Base-by-base conservation (phyloP, 2,113 vertebrate genomes). In the Brachirus orientalis region DNA sequence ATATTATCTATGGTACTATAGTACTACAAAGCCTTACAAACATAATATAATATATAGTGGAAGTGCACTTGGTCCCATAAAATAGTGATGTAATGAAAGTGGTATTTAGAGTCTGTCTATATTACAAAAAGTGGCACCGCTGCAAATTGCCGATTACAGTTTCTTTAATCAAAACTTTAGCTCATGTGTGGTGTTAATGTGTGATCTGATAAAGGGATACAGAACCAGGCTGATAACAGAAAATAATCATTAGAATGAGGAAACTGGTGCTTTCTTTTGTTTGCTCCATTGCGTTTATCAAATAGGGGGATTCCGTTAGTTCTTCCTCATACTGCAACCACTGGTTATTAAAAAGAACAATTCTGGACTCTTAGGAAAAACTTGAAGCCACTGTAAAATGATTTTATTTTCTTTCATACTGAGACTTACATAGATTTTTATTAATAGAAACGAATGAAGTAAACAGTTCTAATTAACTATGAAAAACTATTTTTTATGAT, bases 81-180 rank as follows among this genome's bases (percentile, higher is more conserved):
- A n/a, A n/a, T 28, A 28, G 28, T 28, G 28, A 28, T 2, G 28
- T 38, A 8, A 40, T 13, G 47, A 17, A 28, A 8, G 19, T 33
- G 11, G 20, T 19, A 16, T 1, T 16, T 28, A 6, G 28, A 2
- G 28, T 20, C 11, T 38, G 13, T 8, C n/a, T 14, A 28, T 14
- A 59, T 40, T n/a, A 43, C 22, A 3, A 40, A 1, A 3, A 56
- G 10, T 10, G 9, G 4, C 33, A 47, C 4, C 1, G 3, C 16
- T 46, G 1, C 16, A 60, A 35, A 17, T 1, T 4, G 53, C 8
- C 14, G 38, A 63, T 0, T 28, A 48, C 33, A 19, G 3, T 37
- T 57, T 72, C 5, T 52, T 52, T 72, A 22, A n/a, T 22, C 17
- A 59, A 18, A 59, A 16, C 35, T 50, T 33, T 6, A 44, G 20